phyloP scores from a whole-genome alignment of 1,140 invertebrate genomes.

The Calliopsis andreniformis region DNA sequence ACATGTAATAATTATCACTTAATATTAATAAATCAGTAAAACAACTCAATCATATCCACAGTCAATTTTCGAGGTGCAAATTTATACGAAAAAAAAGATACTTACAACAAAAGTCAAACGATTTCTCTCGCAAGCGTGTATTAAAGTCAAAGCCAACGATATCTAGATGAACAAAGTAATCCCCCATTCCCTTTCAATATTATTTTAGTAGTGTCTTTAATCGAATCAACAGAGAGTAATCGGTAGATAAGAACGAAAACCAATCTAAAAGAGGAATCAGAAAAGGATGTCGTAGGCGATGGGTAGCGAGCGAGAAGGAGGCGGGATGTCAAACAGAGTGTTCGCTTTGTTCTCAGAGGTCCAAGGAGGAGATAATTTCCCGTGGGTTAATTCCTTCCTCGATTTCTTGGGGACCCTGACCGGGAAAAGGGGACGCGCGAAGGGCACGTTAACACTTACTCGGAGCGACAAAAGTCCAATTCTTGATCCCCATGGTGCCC shows the following conservation, averaged over 20 bases:
- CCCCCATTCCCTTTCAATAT: neutral
- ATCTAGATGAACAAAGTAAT: no score
- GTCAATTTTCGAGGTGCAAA: no score
- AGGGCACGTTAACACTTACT: constrained; percentile 76
- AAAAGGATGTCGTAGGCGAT: neutral
- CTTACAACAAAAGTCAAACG: no score
- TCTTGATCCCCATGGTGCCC: constrained; percentile 68
- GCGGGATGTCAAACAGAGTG: constrained; percentile 48
- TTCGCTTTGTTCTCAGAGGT: constrained; percentile 51
- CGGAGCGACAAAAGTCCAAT: constrained; percentile 76
- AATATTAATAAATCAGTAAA: no score
- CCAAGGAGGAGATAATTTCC: constrained; percentile 72
- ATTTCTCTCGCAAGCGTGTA: no score
- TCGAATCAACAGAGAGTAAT: constrained; percentile 22
- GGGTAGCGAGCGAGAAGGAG: constrained; percentile 15
- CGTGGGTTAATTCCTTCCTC: constrained; percentile 74
- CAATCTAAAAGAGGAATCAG: neutral
- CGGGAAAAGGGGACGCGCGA: constrained; percentile 35
- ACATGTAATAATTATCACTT: no score
- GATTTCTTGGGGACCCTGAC: constrained; percentile 24
- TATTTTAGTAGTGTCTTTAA: neutral
- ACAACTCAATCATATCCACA: no score
- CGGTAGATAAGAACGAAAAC: constrained; percentile 8
- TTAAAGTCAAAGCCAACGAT: no score
- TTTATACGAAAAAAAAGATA: no score